A percentile compares a stretch with the other conserved stretches of the same genome.
Evolutionary conservation across 2,888 invertebrate genomes (phyloP).

Genomic region (Cephus pulcher): DNA sequence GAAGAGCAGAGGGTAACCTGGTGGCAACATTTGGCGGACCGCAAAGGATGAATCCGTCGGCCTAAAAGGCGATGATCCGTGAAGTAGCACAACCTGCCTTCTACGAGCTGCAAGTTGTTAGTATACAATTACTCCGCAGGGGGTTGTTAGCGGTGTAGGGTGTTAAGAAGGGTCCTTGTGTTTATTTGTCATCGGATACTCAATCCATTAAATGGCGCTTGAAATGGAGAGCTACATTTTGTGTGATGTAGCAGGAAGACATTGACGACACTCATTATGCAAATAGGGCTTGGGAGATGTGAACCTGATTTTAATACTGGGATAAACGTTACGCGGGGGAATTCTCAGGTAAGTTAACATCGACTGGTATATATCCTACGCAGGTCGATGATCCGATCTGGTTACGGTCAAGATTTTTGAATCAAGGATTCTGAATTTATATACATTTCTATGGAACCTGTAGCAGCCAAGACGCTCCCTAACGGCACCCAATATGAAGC

Average conservation of each 20-base stretch:
- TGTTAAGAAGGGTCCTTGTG: slow-evolving; percentile 14
- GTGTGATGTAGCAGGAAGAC: neutral
- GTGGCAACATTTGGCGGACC: slow-evolving; percentile 34
- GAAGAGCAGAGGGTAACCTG: slow-evolving; percentile 3
- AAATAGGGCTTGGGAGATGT: neutral
- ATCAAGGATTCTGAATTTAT: neutral
- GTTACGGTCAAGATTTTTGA: neutral
- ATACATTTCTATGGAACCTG: neutral
- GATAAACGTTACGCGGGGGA: neutral
- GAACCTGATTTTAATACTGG: neutral
- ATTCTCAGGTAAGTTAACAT: neutral
- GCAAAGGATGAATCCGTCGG: slow-evolving; percentile 19
- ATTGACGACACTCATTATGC: neutral
- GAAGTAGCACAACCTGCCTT: slow-evolving; percentile 44
- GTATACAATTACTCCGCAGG: slow-evolving; percentile 50
- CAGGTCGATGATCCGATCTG: neutral
- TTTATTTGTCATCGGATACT: slow-evolving; percentile 45
- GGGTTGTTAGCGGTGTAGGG: slow-evolving; percentile 39
- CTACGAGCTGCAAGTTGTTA: slow-evolving; percentile 31
- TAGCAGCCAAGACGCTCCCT: neutral
- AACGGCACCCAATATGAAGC: neutral
- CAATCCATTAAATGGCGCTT: slow-evolving; percentile 42
- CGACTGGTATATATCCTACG: neutral
- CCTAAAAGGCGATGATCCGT: slow-evolving; percentile 42
- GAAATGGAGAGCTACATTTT: neutral